Evolutionary conservation across 2,888 invertebrate genomes (phyloP).

Genomic region (Timandra comae): DNA sequence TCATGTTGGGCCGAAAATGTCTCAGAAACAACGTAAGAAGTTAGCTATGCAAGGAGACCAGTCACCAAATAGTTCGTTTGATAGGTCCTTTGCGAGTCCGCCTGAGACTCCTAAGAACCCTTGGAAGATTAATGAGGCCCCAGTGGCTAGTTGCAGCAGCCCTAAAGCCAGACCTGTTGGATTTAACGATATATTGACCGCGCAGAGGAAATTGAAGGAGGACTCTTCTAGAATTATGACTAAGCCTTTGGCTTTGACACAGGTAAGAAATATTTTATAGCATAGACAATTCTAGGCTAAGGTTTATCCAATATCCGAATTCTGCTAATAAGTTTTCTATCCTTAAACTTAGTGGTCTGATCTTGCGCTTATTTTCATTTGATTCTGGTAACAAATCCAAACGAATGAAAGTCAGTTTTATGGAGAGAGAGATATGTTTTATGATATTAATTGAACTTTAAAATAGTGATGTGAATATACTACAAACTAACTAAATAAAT

Average conservation of each 20-base stretch:
- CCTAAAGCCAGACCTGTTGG: slow-evolving; percentile 39
- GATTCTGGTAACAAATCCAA: no score
- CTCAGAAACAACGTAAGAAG: slow-evolving; percentile 80
- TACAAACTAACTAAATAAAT: no score
- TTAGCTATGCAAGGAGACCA: slow-evolving; percentile 66
- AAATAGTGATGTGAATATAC: no score
- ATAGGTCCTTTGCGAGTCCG: slow-evolving; percentile 45
- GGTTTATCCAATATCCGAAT: no score
- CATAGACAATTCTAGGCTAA: not conserved
- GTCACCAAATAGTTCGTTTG: slow-evolving; percentile 41
- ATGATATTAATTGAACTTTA: no score
- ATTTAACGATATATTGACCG: slow-evolving; percentile 79
- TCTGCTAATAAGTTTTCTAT: no score
- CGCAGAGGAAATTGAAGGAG: slow-evolving; percentile 84
- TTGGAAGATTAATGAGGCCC: slow-evolving; percentile 53
- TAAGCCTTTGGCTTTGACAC: slow-evolving; percentile 84
- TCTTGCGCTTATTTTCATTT: no score
- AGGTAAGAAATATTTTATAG: slow-evolving; percentile 79
- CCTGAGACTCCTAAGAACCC: slow-evolving; percentile 71
- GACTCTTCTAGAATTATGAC: slow-evolving; percentile 82
- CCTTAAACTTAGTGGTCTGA: no score
- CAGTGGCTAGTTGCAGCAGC: slow-evolving; percentile 44
- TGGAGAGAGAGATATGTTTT: no score
- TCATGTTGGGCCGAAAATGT: slow-evolving; percentile 73
- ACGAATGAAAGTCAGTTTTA: no score